Conservation (phyloP, 1,140 invertebrate species). For the Dendrolimus punctatus region DNA sequence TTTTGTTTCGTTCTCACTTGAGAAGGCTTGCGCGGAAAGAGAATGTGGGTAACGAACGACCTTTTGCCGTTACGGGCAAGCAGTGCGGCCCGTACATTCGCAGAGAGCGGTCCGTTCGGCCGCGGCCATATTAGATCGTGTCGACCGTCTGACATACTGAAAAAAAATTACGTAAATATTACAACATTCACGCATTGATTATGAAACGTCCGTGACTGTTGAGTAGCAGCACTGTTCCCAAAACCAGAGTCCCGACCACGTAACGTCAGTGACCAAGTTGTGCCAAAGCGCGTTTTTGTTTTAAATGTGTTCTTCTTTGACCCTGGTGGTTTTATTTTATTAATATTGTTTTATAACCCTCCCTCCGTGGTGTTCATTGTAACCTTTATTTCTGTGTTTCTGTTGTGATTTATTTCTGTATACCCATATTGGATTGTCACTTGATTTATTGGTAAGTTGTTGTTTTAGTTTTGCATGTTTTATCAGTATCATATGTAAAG, state of each 20-base stretch:
- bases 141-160: slow-evolving; percentile 50
- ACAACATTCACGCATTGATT: slow-evolving; percentile 61
- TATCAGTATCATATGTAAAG: no score
- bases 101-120: slow-evolving; percentile 43
- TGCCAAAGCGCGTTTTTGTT: slow-evolving; percentile 33
- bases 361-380: slow-evolving; percentile 36
- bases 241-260: slow-evolving; percentile 9
- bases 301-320: slow-evolving; percentile 53
- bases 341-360: slow-evolving; percentile 46
- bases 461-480: not conserved
- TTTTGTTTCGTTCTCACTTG: slow-evolving; percentile 44
- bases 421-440: slow-evolving; percentile 53
- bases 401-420: slow-evolving; percentile 48
- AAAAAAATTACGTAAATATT: slow-evolving; percentile 70
- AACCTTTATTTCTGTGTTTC: slow-evolving; percentile 36
- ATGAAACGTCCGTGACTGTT: slow-evolving; percentile 45
- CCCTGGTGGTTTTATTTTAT: slow-evolving; percentile 60
- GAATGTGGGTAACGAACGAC: slow-evolving; percentile 70
- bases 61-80: slow-evolving; percentile 63
- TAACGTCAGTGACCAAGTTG: slow-evolving; percentile 30
- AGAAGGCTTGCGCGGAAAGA: slow-evolving; percentile 70
- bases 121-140: slow-evolving; percentile 34
- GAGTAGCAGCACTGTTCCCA: slow-evolving; percentile 21
- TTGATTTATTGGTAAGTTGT: slow-evolving; percentile 44
- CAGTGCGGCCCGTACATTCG: slow-evolving; percentile 65